phyloP scores from a whole-genome alignment of 2,888 invertebrate genomes.

The Drosophila buzzatii region DNA sequence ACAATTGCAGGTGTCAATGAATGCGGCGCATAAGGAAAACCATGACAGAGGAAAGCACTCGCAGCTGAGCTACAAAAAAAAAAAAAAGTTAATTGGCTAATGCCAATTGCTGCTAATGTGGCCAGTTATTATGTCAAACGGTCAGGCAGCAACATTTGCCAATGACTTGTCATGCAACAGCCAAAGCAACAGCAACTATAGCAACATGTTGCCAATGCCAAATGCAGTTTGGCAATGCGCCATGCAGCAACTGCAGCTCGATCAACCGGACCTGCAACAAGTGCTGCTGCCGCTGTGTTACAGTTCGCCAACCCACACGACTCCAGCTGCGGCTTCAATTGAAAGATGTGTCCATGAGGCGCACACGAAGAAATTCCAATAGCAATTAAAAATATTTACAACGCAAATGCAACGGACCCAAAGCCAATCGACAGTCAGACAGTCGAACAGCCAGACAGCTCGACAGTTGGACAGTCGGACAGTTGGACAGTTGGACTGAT shows the following conservation, averaged over 20 bases:
- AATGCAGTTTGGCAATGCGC: conserved; percentile 42
- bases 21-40: conserved; percentile 77
- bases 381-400: conserved; percentile 81
- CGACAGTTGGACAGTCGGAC: conserved; percentile 14
- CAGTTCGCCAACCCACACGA: conserved; percentile 76
- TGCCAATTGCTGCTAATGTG: conserved; percentile 81
- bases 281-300: conserved; percentile 49
- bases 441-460: conserved; percentile 29
- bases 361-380: conserved; percentile 74
- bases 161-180: conserved; percentile 62
- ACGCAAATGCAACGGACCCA: conserved; percentile 70
- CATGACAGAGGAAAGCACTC: conserved; percentile 68
- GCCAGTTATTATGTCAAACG: conserved; percentile 81
- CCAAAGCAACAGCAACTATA: conserved; percentile 26
- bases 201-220: conserved; percentile 46
- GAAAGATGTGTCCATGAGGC: conserved; percentile 75
- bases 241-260: conserved; percentile 23
- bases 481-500: conserved; percentile 26
- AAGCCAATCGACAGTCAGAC: conserved; percentile 33
- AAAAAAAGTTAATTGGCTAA: conserved; percentile 77
- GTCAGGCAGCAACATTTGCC: conserved; percentile 67
- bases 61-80: conserved; percentile 43
- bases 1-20: conserved; percentile 80
- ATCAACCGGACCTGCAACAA: conserved; percentile 59
- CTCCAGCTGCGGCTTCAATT: conserved; percentile 46